phyloP scores from a whole-genome alignment of 2,113 vertebrate genomes.

The Nothobranchius furzeri region DNA sequence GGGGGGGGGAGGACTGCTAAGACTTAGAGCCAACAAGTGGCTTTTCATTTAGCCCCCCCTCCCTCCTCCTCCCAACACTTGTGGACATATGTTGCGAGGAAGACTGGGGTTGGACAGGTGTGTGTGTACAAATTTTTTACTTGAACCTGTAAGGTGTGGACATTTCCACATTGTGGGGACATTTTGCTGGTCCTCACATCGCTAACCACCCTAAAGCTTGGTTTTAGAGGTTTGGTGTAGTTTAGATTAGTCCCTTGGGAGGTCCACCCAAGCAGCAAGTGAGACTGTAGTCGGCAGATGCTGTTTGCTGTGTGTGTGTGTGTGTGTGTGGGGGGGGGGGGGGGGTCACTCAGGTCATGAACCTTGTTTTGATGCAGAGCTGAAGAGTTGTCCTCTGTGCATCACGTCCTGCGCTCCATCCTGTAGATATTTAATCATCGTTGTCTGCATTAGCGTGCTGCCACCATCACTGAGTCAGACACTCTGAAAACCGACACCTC shows the following conservation, averaged over 20 bases:
- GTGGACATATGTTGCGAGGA: slow-evolving; percentile 57
- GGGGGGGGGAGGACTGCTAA: too few relatives aligned
- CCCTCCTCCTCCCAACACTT: background rate
- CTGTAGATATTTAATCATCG: background rate
- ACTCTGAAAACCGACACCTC: slow-evolving; percentile 73
- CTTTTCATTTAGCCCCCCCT: slow-evolving; percentile 42
- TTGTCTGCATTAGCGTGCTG: slow-evolving; percentile 9
- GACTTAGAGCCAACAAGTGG: slow-evolving; percentile 49
- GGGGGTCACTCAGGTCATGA: slow-evolving; percentile 45
- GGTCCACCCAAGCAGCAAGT: background rate
- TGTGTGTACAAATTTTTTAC: background rate
- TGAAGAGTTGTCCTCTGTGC: slow-evolving; percentile 19
- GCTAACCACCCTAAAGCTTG: too few relatives aligned
- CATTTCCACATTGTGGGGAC: too few relatives aligned
- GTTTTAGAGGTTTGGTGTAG: too few relatives aligned
- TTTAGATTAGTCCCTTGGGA: too few relatives aligned
- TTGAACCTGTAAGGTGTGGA: too few relatives aligned
- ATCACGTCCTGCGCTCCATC: slow-evolving; percentile 6
- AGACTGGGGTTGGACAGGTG: slow-evolving; percentile 24
- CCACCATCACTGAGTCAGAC: slow-evolving; percentile 12
- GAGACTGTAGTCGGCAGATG: slow-evolving; percentile 54
- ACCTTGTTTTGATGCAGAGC: slow-evolving; percentile 31
- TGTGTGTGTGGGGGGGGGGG: too few relatives aligned
- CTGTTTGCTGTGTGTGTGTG: slow-evolving; percentile 25
- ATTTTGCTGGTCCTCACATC: too few relatives aligned